Conservation (phyloP, 2,797 vertebrate genomes). For the Thripadectes ignobilis region DNA sequence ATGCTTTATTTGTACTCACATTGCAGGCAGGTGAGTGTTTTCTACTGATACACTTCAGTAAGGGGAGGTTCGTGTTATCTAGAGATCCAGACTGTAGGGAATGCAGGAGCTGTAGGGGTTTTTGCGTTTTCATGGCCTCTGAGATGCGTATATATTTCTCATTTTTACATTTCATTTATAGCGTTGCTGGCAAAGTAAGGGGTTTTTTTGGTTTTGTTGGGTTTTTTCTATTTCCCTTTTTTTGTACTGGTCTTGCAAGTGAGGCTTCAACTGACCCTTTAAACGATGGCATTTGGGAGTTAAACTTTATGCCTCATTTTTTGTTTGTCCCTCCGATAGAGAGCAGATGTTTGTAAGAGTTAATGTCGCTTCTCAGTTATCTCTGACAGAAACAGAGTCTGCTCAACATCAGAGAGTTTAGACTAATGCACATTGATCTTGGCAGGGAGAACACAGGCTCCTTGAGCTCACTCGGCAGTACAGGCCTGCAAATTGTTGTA, state of each 20-base stretch:
- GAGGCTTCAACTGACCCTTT: neutral
- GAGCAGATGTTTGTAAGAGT: conserved; percentile 70
- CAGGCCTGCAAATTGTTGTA: conserved; percentile 62
- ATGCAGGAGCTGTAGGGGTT: neutral
- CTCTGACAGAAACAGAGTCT: conserved; percentile 70
- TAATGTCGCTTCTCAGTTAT: conserved; percentile 66
- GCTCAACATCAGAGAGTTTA: conserved; percentile 70
- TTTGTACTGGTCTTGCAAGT: neutral
- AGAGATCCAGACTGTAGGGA: neutral
- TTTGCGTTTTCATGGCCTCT: neutral
- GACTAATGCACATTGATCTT: conserved; percentile 75
- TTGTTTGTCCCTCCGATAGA: neutral
- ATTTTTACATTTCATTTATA: neutral
- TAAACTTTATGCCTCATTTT: neutral
- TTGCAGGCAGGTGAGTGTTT: conserved; percentile 4
- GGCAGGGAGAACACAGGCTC: conserved; percentile 63
- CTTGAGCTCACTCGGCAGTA: conserved; percentile 54
- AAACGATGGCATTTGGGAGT: neutral
- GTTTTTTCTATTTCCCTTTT: rapidly evolving
- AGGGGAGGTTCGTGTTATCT: neutral
- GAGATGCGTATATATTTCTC: neutral
- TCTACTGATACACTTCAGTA: neutral
- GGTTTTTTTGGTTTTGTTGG: neutral
- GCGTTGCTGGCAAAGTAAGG: neutral
- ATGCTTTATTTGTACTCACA: neutral